Conservation (phyloP, 2,888 invertebrate genomes). For the Phaonia tiefii region DNA sequence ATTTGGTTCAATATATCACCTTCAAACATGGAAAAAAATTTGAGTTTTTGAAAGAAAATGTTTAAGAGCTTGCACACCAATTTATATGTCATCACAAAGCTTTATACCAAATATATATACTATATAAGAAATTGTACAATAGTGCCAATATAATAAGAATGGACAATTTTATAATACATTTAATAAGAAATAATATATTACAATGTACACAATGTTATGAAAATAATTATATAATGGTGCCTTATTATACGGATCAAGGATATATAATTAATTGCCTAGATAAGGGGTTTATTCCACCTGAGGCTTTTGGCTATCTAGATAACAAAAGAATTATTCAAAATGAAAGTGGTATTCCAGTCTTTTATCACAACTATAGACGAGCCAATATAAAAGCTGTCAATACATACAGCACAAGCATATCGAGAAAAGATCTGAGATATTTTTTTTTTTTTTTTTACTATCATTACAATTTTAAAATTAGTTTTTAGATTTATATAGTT, state of each 20-base stretch:
- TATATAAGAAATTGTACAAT: background rate
- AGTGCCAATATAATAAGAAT: background rate
- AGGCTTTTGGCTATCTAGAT: slow-evolving; percentile 23
- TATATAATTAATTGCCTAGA: background rate
- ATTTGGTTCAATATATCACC: slow-evolving; percentile 45
- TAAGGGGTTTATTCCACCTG: slow-evolving; percentile 1
- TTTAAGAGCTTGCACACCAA: slow-evolving; percentile 39
- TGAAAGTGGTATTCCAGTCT: slow-evolving; percentile 18
- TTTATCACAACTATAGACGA: slow-evolving; percentile 17
- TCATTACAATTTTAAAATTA: too few relatives aligned
- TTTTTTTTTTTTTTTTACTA: too few relatives aligned
- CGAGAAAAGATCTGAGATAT: too few relatives aligned
- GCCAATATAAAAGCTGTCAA: slow-evolving; percentile 12
- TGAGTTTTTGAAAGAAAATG: slow-evolving; percentile 24
- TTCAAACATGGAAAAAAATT: background rate
- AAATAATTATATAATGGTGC: background rate
- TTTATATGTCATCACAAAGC: background rate
- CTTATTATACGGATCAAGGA: background rate
- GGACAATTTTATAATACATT: background rate
- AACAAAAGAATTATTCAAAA: slow-evolving; percentile 29
- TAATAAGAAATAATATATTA: background rate
- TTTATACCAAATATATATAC: background rate
- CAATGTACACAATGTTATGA: background rate
- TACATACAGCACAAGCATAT: too few relatives aligned
- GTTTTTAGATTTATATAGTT: too few relatives aligned